Percentiles rank a stretch among this genome's conserved stretches.
Conservation (phyloP, 2,888 invertebrate species). For the Tinea pellionella region DNA sequence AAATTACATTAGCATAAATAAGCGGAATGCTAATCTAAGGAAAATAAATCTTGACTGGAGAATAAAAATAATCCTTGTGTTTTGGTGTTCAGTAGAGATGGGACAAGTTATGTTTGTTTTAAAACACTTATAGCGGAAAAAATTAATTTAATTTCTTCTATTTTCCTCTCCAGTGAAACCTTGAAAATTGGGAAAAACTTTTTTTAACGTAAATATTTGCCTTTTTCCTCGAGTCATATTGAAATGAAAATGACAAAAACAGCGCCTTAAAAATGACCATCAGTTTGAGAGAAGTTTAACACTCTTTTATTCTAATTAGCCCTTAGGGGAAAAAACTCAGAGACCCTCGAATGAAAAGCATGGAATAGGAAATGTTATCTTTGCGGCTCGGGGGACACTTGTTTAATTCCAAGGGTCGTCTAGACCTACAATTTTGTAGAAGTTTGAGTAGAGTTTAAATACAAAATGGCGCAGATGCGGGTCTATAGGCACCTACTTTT, state of each 20-base stretch:
- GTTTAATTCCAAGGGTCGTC: conserved; percentile 37
- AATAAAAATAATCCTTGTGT: conserved; percentile 59
- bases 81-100: conserved; percentile 4
- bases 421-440: conserved; percentile 14
- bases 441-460: conserved; percentile 14
- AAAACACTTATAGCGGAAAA: conserved; percentile 1
- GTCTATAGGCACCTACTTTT: background rate
- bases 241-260: conserved; percentile 22
- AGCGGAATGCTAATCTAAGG: conserved; percentile 66
- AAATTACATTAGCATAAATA: conserved; percentile 71
- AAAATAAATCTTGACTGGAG: conserved; percentile 60
- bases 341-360: conserved; percentile 24
- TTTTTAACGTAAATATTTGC: background rate
- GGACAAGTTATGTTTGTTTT: conserved; percentile 13
- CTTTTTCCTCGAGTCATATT: background rate
- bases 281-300: conserved; percentile 49
- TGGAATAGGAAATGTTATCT: conserved; percentile 31
- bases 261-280: conserved; percentile 36
- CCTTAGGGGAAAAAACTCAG: conserved; percentile 39
- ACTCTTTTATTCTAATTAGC: conserved; percentile 62
- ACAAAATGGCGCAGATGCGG: conserved; percentile 9
- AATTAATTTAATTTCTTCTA: conserved; percentile 11
- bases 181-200: conserved; percentile 2
- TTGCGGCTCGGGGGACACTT: conserved; percentile 31
- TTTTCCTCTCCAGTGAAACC: conserved; percentile 10